phyloP scores from a whole-genome alignment of 2,888 invertebrate species.

The Amphipyra berbera region DNA sequence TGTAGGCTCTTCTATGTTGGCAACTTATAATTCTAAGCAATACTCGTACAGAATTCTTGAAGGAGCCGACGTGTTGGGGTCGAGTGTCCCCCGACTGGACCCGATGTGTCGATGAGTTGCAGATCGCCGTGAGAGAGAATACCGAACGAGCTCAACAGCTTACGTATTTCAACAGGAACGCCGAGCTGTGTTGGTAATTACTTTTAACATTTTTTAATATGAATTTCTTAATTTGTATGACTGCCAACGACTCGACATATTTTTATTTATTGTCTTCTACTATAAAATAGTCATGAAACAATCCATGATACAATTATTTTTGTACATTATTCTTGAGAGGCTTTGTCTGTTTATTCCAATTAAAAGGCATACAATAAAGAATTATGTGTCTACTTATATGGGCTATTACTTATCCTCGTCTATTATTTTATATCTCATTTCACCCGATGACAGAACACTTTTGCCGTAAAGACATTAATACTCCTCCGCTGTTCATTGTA shows the following conservation, averaged over 20 bases:
- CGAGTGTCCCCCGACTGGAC: constrained; percentile 82
- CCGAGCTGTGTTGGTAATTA: constrained; percentile 82
- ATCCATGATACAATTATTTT: not conserved
- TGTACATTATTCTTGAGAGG: constrained; percentile 4
- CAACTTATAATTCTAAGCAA: not conserved
- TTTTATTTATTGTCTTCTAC: too few relatives aligned
- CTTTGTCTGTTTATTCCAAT: constrained; percentile 21
- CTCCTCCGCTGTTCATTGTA: constrained; percentile 12
- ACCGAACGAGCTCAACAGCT: constrained; percentile 79
- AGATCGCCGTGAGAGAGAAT: constrained; percentile 77
- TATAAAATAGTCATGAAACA: not conserved
- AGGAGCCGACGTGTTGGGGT: constrained; percentile 80
- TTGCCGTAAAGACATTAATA: constrained; percentile 13
- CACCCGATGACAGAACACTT: constrained; percentile 3
- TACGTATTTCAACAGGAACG: constrained; percentile 80
- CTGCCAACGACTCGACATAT: too few relatives aligned
- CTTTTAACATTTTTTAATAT: constrained; percentile 25
- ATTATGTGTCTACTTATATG: constrained; percentile 2
- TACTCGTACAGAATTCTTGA: constrained; percentile 75
- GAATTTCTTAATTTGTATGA: not conserved
- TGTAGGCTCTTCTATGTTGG: not conserved
- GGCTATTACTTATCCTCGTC: not conserved
- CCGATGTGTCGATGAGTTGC: constrained; percentile 78
- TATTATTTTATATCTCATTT: constrained; percentile 18
- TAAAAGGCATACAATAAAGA: constrained; percentile 20